Evolutionary conservation across 2,797 vertebrate genomes (phyloP).

Genomic region (Champsocephalus esox): DNA sequence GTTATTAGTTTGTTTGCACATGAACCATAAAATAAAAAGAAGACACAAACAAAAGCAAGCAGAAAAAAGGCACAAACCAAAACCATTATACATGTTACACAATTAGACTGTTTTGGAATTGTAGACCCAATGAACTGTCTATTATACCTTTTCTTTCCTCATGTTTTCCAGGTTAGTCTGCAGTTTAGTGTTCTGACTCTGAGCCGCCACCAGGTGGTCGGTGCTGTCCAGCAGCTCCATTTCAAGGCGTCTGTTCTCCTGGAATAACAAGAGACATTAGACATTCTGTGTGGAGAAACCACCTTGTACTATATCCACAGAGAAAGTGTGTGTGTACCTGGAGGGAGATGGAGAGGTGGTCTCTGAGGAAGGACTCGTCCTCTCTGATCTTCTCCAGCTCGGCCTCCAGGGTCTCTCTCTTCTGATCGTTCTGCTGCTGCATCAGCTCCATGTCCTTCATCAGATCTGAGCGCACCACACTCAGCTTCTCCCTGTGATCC

Average conservation of each 20-base stretch:
- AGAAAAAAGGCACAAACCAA: too few relatives aligned
- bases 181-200: constrained; percentile 88
- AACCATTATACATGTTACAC: too few relatives aligned
- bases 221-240: constrained; percentile 89
- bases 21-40: too few relatives aligned
- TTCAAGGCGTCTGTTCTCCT: constrained; percentile 95
- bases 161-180: constrained; percentile 91
- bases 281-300: background rate
- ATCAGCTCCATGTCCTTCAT: constrained; percentile 91
- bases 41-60: too few relatives aligned
- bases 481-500: constrained; percentile 91
- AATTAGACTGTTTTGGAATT: too few relatives aligned
- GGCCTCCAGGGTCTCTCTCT: constrained; percentile 89
- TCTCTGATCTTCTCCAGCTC: constrained; percentile 90
- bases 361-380: constrained; percentile 90
- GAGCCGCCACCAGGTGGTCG: constrained; percentile 87
- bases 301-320: background rate
- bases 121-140: background rate
- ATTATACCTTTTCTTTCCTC: constrained; percentile 90
- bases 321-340: constrained; percentile 85
- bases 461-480: constrained; percentile 85
- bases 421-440: constrained; percentile 89
- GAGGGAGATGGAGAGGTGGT: constrained; percentile 90
- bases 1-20: too few relatives aligned
- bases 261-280: constrained; percentile 8